Evolutionary conservation across 1,140 invertebrate genomes (phyloP), one percentile per base, ranked within the genome.

Genomic region (Brachionus asplanchnoidis): DNA sequence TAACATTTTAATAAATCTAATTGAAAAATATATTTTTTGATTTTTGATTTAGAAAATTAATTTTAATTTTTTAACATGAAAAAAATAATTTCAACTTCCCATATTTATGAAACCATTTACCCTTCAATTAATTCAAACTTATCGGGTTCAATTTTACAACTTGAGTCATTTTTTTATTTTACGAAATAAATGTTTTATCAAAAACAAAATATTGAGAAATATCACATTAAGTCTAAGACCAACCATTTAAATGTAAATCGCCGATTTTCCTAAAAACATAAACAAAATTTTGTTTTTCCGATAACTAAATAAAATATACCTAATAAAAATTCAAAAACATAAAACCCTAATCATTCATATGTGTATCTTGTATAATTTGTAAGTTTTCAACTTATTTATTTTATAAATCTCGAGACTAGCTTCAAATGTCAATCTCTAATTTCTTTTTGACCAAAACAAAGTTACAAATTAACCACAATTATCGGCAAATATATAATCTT

Each of bases 371-470:
- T 46, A 46, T 46, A 46, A 56, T 56, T 56, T 56, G 17, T 17
- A 56, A 56, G 0, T 8, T 56, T 56, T 20, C 8, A 17, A 56
- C 53, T 56, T 56, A 56, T 56, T 56, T 20, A 50, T 50, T 50
- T 50, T 14, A 56, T 20, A 56, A 56, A 56, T 56, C 53, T 56
- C 53, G 68, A 73, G 40, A 44, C 32, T 42, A 17, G 40, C 7
- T 40, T n/a, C 11, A 73, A 73, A 73, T 73, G 68, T 73, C 68
- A 73, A 73, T 73, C 68, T 73, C 40, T 36, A 73, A 56, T 56
- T 56, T 56, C 28, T 73, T 32, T 68, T 14, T 32, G 26, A 40
- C n/a, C 36, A 40, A 40, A 73, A 73, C 68, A 40, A 40, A 40
- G 17, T 73, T 40, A 40, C 68, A 40, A 73, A 73, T 40, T 73